Percentiles rank a stretch among this genome's conserved stretches.
Conservation (phyloP, 2,797 vertebrate species). For the Oreortyx pictus region DNA sequence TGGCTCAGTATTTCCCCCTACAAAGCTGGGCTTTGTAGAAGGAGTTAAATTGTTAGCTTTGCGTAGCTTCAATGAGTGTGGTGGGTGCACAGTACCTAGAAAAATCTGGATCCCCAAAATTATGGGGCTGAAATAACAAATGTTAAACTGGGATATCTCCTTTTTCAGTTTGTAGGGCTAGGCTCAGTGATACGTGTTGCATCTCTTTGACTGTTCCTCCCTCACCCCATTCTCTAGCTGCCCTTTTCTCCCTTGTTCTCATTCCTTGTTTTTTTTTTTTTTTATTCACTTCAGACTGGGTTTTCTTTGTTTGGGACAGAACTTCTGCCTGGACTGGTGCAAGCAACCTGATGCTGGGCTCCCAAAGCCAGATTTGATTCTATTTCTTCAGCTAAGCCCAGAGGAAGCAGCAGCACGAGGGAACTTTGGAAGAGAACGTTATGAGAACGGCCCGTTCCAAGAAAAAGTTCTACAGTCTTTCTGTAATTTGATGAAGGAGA, state of each 20-base stretch:
- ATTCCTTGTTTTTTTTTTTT: background rate
- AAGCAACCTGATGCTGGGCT: constrained; percentile 90
- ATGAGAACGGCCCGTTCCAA: constrained; percentile 88
- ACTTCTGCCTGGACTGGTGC: constrained; percentile 92
- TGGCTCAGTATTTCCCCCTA: background rate
- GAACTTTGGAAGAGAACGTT: constrained; percentile 88
- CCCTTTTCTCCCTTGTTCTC: background rate
- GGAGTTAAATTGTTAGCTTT: background rate
- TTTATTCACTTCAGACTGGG: background rate
- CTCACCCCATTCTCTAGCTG: background rate
- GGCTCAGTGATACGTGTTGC: background rate
- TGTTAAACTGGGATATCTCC: background rate
- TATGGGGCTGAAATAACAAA: background rate
- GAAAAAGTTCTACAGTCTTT: constrained; percentile 83
- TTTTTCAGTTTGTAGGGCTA: background rate
- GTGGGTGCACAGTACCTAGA: background rate
- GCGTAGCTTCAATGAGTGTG: background rate
- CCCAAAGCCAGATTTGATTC: constrained; percentile 93
- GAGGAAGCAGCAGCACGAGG: constrained; percentile 83
- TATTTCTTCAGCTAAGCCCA: constrained; percentile 87
- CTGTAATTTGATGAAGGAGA: constrained; percentile 85
- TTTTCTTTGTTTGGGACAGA: constrained; percentile 77
- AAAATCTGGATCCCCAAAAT: rapidly evolving
- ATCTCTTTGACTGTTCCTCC: background rate
- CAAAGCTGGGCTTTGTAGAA: background rate